Evolutionary conservation across 2,888 invertebrate species (phyloP), one percentile per base, ranked within the genome.

Genomic region (Marronus borbonicus): DNA sequence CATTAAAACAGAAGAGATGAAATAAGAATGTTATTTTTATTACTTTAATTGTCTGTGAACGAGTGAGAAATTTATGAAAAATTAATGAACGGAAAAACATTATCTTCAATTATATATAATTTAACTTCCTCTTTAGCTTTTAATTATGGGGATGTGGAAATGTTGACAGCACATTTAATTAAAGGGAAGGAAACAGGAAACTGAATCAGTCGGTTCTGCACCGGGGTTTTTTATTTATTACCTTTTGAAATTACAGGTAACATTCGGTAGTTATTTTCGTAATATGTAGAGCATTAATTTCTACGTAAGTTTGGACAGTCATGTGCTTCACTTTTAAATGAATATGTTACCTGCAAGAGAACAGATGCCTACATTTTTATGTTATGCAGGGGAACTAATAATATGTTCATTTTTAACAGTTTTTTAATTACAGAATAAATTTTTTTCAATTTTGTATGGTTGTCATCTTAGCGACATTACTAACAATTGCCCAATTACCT

Each of bases 111-210:
- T 62, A 62, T 24, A 20, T 14, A 14, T 62, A 62, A 62, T 62
- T 20, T 62, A 31, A 31, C 14, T 62, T 62, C 14, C 31, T 28
- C 62, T 4, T 62, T 62, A 31, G 62, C 14, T 12, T 55, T 55
- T n/a, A 55, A 55, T 55, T 62, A 62, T 12, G 12, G 31, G 28
- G 8, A 24, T 7, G n/a, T 31, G 12, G 8, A 31, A 62, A 62
- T 4, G 31, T 62, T 14, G 28, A 12, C 24, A 62, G 62, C 31
- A 62, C 31, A 62, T 62, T 62, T 62, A 62, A 62, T 62, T 62
- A 62, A 31, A 12, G 14, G 31, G 14, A 62, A 31, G 62, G 62
- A 62, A 31, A 1, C 4, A 28, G 28, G 28, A 31, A 62, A 62
- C 31, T 62, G 28, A 62, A 10, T 5, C 28, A 14, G 31, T 24